A percentile compares a stretch with the other conserved stretches of the same genome.
phyloP scores from a whole-genome alignment of 2,797 vertebrate genomes.

The Diceros bicornis region DNA sequence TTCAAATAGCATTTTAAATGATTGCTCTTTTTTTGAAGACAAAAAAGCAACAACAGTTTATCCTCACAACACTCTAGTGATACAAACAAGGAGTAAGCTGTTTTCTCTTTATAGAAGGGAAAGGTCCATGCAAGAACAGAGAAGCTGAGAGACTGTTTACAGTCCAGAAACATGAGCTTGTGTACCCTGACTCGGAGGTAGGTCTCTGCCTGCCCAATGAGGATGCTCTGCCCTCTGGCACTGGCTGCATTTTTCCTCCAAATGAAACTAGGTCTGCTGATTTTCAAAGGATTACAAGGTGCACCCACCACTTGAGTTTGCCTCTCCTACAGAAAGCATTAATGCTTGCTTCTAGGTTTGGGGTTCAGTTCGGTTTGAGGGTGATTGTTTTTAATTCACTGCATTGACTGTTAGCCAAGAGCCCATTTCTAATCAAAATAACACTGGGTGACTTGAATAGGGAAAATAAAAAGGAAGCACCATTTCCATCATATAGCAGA shows the following conservation, averaged over 20 bases:
- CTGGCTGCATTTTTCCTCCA: not conserved
- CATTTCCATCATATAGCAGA: not conserved
- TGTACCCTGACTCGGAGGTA: not conserved
- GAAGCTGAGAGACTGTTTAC: not conserved
- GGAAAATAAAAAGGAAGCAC: slow-evolving; percentile 5
- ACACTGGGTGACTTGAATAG: not conserved
- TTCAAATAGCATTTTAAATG: not conserved
- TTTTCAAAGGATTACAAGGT: not conserved
- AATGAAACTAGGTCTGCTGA: not conserved
- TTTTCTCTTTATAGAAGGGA: not conserved
- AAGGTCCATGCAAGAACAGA: not conserved
- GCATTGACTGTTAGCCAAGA: not conserved
- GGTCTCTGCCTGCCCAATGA: not conserved
- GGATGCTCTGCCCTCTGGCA: not conserved
- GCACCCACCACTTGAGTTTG: not conserved
- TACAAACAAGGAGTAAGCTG: not conserved
- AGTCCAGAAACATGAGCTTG: not conserved
- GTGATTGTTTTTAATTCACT: not conserved
- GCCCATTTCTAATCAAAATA: slow-evolving; percentile 42
- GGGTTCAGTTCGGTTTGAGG: not conserved
- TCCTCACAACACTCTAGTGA: slow-evolving; percentile 1
- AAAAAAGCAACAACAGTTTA: not conserved
- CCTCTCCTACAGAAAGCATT: not conserved
- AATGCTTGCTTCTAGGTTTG: not conserved
- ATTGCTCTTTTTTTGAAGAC: not conserved